Evolutionary conservation across 2,113 vertebrate species (phyloP).

Genomic region (Oophaga pumilio): DNA sequence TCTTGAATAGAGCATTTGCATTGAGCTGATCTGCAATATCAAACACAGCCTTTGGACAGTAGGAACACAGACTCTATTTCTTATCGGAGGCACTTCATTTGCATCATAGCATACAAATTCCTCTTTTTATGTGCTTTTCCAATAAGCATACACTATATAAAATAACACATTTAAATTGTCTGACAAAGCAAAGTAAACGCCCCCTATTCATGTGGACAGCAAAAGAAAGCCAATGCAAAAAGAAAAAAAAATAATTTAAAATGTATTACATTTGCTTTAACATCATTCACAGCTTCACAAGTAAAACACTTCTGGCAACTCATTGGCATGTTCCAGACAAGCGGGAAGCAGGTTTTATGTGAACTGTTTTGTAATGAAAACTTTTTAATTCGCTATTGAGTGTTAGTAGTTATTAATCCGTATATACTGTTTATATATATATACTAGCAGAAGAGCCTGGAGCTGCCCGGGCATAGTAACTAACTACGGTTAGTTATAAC

Average conservation of each 20-base stretch:
- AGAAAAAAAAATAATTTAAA: background rate
- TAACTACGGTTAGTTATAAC: too few relatives aligned
- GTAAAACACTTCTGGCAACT: background rate
- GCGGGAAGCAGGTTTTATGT: background rate
- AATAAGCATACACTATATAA: background rate
- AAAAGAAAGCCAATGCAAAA: background rate
- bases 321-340: background rate
- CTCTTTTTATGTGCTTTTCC: too few relatives aligned
- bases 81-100: too few relatives aligned
- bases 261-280: background rate
- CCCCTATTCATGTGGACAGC: background rate
- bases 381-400: background rate
- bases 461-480: too few relatives aligned
- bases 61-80: too few relatives aligned
- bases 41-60: too few relatives aligned
- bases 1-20: too few relatives aligned
- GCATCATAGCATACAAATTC: too few relatives aligned
- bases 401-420: background rate
- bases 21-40: too few relatives aligned
- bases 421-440: too few relatives aligned
- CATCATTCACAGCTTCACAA: background rate
- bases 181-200: background rate
- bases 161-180: background rate
- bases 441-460: too few relatives aligned
- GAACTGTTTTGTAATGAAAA: background rate